A percentile compares a stretch with the other conserved stretches of the same genome.
These are phyloP conservation scores for Lasioglossum baleicum DNA, from an alignment of 1,140 invertebrate genomes.

Conservation along the genomic window DNA sequence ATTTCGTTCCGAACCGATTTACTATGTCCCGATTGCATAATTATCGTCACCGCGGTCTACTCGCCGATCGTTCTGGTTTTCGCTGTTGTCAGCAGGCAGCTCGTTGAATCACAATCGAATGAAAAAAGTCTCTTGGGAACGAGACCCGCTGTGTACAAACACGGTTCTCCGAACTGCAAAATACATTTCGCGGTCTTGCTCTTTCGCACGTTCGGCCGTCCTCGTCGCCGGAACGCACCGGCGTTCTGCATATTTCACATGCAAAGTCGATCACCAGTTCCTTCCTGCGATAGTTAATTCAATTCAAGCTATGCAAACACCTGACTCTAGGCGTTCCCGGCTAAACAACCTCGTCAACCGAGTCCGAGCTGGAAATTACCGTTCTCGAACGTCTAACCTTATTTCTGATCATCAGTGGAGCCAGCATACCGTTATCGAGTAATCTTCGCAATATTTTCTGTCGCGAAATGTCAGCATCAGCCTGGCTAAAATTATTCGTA, in stretches of 20 bases:
- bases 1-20: constrained; percentile 5
- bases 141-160: no score
- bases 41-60: not conserved
- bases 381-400: no score
- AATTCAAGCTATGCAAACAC: not conserved
- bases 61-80: no score
- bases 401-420: no score
- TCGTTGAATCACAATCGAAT: not conserved
- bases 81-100: no score
- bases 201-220: not conserved
- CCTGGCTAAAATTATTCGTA: no score
- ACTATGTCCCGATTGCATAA: not conserved
- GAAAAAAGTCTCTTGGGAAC: not conserved
- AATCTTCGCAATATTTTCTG: no score
- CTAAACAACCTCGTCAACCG: not conserved
- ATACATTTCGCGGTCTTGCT: not conserved
- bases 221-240: not conserved
- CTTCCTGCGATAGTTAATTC: constrained; percentile 2
- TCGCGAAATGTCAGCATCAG: no score
- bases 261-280: constrained; percentile 12
- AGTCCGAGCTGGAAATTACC: not conserved
- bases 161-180: not conserved
- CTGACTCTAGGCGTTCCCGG: not conserved
- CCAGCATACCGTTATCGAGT: no score
- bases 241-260: not conserved